A percentile compares a stretch with the other conserved stretches of the same genome.
These are phyloP conservation scores for Leuciscus waleckii DNA, from an alignment of 2,797 vertebrate genomes.

Conservation along the genomic window DNA sequence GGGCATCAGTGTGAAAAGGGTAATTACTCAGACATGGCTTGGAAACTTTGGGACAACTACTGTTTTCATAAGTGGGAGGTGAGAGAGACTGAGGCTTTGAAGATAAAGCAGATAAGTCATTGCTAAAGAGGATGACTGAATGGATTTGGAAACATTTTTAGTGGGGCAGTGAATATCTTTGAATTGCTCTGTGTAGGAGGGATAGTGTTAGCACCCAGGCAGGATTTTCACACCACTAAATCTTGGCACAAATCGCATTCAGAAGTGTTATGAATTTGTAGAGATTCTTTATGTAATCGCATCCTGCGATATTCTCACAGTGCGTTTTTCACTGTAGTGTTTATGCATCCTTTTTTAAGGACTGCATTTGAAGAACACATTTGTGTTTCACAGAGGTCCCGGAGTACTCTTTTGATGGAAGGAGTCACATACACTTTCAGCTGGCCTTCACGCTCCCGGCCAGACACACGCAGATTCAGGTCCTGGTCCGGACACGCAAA, in stretches of 20 bases:
- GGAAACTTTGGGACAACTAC: too few species aligned
- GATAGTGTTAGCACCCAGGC: slow-evolving; percentile 31
- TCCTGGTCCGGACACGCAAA: slow-evolving; percentile 87
- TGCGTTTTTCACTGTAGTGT: background rate
- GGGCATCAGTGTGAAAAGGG: slow-evolving; percentile 70
- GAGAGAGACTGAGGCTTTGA: slow-evolving; percentile 4
- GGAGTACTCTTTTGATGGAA: slow-evolving; percentile 84
- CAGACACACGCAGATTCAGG: slow-evolving; percentile 81
- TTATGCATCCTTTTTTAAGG: slow-evolving; percentile 33
- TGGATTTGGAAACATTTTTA: slow-evolving; percentile 25
- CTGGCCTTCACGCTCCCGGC: slow-evolving; percentile 71
- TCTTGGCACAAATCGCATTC: slow-evolving; percentile 47
- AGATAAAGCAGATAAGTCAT: slow-evolving; percentile 23
- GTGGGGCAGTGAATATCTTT: slow-evolving; percentile 36
- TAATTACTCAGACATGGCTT: slow-evolving; percentile 25
- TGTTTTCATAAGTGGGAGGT: slow-evolving; percentile 32
- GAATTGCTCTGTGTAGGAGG: slow-evolving; percentile 56
- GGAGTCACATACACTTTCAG: slow-evolving; percentile 83
- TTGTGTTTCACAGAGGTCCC: slow-evolving; percentile 75
- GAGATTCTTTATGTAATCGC: slow-evolving; percentile 54
- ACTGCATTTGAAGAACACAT: slow-evolving; percentile 36
- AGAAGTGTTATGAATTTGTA: slow-evolving; percentile 46
- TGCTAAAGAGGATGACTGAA: slow-evolving; percentile 54
- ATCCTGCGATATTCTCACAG: slow-evolving; percentile 45
- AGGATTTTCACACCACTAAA: slow-evolving; percentile 37